Conservation (phyloP, 2,113 vertebrate genomes). For the Tachysurus vachellii region DNA sequence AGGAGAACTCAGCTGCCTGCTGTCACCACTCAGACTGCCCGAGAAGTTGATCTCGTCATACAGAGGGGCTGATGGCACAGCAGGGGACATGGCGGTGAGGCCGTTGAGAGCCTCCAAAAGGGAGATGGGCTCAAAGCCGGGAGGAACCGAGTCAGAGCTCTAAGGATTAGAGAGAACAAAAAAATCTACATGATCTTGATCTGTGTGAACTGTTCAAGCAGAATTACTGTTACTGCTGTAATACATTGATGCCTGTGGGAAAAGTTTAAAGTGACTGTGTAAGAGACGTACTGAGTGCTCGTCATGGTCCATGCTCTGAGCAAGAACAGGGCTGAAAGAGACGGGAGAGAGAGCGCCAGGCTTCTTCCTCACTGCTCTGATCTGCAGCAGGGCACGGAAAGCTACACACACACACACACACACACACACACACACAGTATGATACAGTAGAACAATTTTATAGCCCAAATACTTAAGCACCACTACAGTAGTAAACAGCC, state of each 20-base stretch:
- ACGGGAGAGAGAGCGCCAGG: slow-evolving; percentile 89
- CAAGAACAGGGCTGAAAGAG: slow-evolving; percentile 95
- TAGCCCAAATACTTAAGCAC: background rate
- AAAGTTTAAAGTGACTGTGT: background rate
- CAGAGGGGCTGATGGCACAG: slow-evolving; percentile 86
- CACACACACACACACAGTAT: background rate
- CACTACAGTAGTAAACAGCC: background rate
- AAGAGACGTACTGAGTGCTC: slow-evolving; percentile 86
- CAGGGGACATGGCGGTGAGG: slow-evolving; percentile 81
- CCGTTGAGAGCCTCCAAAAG: slow-evolving; percentile 93
- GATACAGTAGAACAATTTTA: background rate
- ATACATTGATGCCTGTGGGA: background rate
- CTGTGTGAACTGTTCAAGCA: background rate
- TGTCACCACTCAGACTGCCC: slow-evolving; percentile 75
- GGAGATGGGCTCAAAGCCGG: slow-evolving; percentile 95
- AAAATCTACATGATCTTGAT: background rate
- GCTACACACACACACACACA: slow-evolving; percentile 69
- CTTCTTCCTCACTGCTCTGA: slow-evolving; percentile 95
- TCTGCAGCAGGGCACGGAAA: slow-evolving; percentile 96
- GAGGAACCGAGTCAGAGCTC: slow-evolving; percentile 90
- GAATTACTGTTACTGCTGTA: background rate
- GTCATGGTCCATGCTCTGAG: slow-evolving; percentile 93
- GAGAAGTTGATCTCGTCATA: slow-evolving; percentile 94
- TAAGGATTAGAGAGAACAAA: slow-evolving; percentile 51
- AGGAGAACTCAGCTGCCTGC: slow-evolving; percentile 79